A percentile compares a stretch with the other conserved stretches of the same genome.
Evolutionary conservation across 1,140 invertebrate species (phyloP).

Genomic region (Bombus sibiricus): DNA sequence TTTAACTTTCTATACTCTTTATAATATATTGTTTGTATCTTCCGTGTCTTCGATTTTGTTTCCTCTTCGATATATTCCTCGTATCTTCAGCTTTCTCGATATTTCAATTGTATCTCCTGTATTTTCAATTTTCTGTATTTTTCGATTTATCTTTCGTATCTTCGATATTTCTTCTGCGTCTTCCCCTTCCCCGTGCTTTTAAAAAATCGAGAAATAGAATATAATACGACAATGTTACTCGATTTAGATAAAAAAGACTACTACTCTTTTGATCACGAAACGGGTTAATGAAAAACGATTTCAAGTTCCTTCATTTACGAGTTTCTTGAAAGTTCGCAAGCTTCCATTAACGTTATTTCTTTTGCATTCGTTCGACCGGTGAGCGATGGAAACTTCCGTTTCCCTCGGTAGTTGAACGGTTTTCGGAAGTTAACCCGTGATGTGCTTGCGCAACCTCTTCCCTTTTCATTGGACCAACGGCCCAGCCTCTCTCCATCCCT

Average conservation of each 20-base stretch:
- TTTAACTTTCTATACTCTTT: neutral
- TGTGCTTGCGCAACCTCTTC: neutral
- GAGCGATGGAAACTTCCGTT: slow-evolving; percentile 1
- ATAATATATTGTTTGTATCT: neutral
- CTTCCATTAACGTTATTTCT: neutral
- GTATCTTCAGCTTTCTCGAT: no score
- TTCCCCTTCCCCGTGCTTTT: neutral
- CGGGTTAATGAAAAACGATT: neutral
- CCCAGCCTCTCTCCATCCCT: neutral
- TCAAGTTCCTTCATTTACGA: neutral
- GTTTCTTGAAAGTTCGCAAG: neutral
- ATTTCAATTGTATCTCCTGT: neutral
- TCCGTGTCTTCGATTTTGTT: neutral
- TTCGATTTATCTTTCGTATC: neutral
- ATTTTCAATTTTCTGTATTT: neutral
- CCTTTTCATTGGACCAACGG: neutral
- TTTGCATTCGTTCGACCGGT: neutral
- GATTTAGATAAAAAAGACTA: neutral
- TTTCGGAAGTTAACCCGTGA: slow-evolving; percentile 24
- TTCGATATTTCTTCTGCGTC: neutral
- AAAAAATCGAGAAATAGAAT: neutral
- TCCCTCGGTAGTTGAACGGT: neutral
- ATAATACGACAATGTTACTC: neutral
- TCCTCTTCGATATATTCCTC: no score
- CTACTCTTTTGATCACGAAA: neutral